Evolutionary conservation across 2,888 invertebrate genomes (phyloP).

Genomic region (Agrotis clavis): DNA sequence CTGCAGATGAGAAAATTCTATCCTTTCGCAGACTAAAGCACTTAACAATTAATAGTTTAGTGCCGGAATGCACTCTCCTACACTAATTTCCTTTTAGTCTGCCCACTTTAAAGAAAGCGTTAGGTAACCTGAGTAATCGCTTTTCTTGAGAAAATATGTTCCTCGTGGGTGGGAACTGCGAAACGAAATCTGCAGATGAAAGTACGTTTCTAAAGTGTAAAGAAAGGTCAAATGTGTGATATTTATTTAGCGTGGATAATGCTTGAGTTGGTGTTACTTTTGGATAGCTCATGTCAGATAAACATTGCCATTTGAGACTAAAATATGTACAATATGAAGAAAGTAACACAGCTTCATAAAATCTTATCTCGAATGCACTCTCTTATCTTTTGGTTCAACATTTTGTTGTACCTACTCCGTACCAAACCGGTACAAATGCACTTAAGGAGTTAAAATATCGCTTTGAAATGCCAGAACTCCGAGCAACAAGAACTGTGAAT

Average conservation of each 20-base stretch:
- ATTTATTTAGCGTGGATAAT: slow-evolving; percentile 11
- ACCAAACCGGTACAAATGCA: slow-evolving; percentile 41
- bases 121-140: slow-evolving; percentile 25
- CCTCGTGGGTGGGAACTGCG: slow-evolving; percentile 29
- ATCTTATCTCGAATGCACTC: slow-evolving; percentile 45
- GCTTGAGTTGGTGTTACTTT: not conserved
- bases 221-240: slow-evolving; percentile 15
- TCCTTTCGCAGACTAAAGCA: not conserved
- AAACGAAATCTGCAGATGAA: slow-evolving; percentile 34
- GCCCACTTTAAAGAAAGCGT: slow-evolving; percentile 16
- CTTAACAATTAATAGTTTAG: not conserved
- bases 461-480: slow-evolving; percentile 39
- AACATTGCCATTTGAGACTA: no score
- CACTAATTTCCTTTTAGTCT: not conserved
- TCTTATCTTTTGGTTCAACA: slow-evolving; percentile 49
- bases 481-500: slow-evolving; percentile 42
- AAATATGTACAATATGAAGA: slow-evolving; percentile 11
- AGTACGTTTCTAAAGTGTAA: slow-evolving; percentile 33
- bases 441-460: slow-evolving; percentile 14
- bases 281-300: slow-evolving; percentile 2
- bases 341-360: slow-evolving; percentile 2
- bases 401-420: slow-evolving; percentile 1
- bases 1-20: not conserved
- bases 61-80: slow-evolving; percentile 6
- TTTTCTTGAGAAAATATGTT: slow-evolving; percentile 42